Conservation (phyloP, 2,797 vertebrate species). For the Helarctos malayanus region DNA sequence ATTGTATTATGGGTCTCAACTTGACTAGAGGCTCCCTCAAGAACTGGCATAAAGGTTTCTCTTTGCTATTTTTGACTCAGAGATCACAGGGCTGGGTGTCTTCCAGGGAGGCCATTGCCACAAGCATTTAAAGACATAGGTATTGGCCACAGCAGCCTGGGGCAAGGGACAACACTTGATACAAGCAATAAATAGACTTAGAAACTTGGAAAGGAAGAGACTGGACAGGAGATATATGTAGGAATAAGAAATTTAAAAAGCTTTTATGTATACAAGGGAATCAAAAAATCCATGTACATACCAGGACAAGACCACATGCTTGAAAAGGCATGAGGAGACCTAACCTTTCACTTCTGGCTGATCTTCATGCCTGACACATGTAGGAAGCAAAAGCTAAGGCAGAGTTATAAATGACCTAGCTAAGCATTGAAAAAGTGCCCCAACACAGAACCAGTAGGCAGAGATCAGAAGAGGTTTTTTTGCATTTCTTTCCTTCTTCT, state of each 20-base stretch:
- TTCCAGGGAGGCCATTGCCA: background rate
- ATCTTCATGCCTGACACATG: background rate
- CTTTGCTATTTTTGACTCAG: constrained; percentile 44
- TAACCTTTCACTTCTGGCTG: constrained; percentile 33
- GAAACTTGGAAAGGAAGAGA: background rate
- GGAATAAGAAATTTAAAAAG: constrained; percentile 12
- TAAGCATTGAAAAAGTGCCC: background rate
- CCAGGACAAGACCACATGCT: background rate
- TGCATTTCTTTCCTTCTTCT: background rate
- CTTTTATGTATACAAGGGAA: background rate
- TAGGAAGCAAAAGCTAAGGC: constrained; percentile 41
- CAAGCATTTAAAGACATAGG: constrained; percentile 49
- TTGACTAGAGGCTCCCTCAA: constrained; percentile 13
- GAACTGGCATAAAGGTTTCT: constrained; percentile 46
- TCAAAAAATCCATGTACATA: background rate
- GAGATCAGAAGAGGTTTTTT: background rate
- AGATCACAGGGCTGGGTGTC: background rate
- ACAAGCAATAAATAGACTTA: background rate
- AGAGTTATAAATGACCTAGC: background rate
- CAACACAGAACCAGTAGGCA: background rate
- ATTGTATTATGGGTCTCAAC: constrained; percentile 34
- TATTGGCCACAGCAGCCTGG: background rate
- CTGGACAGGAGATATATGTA: background rate
- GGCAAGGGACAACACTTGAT: background rate
- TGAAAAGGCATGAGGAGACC: constrained; percentile 40